Evolutionary conservation across 2,113 vertebrate species (phyloP).

Genomic region (Amphiprion percula): DNA sequence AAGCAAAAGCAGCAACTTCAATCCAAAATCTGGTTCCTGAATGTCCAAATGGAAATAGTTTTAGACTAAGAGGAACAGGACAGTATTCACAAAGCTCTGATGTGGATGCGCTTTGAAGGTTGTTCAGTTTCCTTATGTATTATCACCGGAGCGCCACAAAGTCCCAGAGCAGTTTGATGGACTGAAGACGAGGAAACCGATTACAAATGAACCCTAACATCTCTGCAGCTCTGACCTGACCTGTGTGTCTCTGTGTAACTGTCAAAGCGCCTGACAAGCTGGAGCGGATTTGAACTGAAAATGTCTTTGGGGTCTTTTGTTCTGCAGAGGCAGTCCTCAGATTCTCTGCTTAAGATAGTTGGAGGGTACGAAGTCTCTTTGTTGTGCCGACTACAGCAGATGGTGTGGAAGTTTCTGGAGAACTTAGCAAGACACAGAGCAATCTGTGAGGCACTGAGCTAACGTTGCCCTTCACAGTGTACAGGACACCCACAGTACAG

Average conservation of each 20-base stretch:
- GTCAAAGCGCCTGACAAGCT: conserved; percentile 24
- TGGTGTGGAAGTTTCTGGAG: conserved; percentile 39
- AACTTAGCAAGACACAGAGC: conserved; percentile 27
- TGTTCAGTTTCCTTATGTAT: conserved; percentile 14
- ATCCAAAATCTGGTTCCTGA: conserved; percentile 9
- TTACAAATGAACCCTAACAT: conserved; percentile 62
- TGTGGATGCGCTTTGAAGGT: conserved; percentile 21
- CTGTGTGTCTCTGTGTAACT: conserved; percentile 36
- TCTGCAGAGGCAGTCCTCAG: conserved; percentile 20
- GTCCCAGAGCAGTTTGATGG: conserved; percentile 54
- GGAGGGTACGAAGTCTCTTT: background rate
- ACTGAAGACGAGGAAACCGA: conserved; percentile 39
- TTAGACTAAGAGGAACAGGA: conserved; percentile 24
- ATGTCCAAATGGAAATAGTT: conserved; percentile 32
- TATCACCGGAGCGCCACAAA: conserved; percentile 23
- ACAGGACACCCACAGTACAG: background rate
- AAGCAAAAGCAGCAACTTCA: background rate
- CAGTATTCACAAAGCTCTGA: conserved; percentile 33
- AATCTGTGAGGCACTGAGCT: conserved; percentile 25
- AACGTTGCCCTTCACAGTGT: conserved; percentile 1
- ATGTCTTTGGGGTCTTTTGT: conserved; percentile 23
- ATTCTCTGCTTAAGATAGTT: conserved; percentile 12
- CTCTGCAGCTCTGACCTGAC: conserved; percentile 40
- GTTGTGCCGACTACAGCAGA: conserved; percentile 54
- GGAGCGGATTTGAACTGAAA: conserved; percentile 26